Conservation (phyloP, 2,113 vertebrate species). For the Phodopus roborovskii region DNA sequence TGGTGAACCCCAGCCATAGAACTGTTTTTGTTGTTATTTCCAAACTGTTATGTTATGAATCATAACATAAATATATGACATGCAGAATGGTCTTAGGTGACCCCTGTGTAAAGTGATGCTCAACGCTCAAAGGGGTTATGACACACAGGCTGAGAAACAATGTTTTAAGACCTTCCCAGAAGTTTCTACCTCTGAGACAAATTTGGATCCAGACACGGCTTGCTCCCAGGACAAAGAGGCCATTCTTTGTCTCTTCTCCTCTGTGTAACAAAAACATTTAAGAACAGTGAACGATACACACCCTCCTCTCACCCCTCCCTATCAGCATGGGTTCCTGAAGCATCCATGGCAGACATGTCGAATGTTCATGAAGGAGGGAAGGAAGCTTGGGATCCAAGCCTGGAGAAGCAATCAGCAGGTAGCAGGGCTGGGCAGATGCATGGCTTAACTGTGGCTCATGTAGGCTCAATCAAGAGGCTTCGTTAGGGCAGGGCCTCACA, state of each 20-base stretch:
- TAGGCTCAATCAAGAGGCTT: background rate
- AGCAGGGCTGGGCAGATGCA: background rate
- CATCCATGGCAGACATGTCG: background rate
- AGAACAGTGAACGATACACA: too few relatives aligned
- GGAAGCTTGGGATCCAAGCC: background rate
- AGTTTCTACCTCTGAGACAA: background rate
- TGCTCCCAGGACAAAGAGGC: background rate
- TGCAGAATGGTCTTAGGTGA: background rate
- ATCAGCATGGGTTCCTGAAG: background rate
- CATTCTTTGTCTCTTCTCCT: background rate
- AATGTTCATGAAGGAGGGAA: background rate
- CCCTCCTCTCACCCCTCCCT: background rate
- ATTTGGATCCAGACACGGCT: background rate
- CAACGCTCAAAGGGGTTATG: fast-evolving
- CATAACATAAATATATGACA: background rate
- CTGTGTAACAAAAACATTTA: background rate
- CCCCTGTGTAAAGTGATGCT: background rate
- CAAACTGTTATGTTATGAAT: background rate
- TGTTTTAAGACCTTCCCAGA: background rate
- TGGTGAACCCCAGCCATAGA: background rate
- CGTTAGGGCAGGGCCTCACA: background rate
- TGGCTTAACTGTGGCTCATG: background rate
- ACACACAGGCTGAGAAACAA: background rate
- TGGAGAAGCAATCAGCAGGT: background rate
- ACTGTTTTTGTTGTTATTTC: background rate